Conservation (phyloP, 2,113 vertebrate species). For the Synodontis membranacea region DNA sequence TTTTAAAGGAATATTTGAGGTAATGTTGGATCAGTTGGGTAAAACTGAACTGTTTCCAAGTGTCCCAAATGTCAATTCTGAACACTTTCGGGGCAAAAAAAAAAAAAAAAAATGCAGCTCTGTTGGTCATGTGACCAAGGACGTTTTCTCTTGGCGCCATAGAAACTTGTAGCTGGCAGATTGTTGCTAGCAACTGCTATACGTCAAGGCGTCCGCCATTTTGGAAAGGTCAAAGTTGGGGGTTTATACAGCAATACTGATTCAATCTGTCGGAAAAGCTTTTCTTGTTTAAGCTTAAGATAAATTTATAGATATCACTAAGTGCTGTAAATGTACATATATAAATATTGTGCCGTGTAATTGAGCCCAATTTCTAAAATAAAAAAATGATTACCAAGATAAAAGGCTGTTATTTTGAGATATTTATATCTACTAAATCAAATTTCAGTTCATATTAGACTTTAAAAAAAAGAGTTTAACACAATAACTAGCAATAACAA, state of each 20-base stretch:
- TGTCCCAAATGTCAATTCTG: neutral
- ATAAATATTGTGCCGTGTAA: neutral
- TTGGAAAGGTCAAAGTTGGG: neutral
- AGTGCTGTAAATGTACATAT: neutral
- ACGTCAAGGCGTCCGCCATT: neutral
- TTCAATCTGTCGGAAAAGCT: neutral
- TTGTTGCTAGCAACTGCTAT: neutral
- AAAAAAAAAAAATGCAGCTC: too few relatives aligned
- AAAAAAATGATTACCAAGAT: neutral
- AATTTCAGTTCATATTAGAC: too few relatives aligned
- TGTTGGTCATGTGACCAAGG: slow-evolving; percentile 9
- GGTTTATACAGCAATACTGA: neutral
- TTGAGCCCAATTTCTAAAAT: neutral
- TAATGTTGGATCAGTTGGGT: neutral
- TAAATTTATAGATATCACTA: neutral
- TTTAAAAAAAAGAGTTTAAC: neutral
- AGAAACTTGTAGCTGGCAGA: neutral
- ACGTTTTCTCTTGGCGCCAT: neutral
- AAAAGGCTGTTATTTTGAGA: neutral
- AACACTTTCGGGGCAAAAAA: too few relatives aligned
- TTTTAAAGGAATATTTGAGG: neutral
- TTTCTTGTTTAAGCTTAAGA: neutral
- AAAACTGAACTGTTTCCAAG: neutral
- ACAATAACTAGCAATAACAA: neutral
- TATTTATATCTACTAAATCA: neutral